Evolutionary conservation across 1,140 invertebrate genomes (phyloP).

Genomic region (Panagrolaimus sp.): DNA sequence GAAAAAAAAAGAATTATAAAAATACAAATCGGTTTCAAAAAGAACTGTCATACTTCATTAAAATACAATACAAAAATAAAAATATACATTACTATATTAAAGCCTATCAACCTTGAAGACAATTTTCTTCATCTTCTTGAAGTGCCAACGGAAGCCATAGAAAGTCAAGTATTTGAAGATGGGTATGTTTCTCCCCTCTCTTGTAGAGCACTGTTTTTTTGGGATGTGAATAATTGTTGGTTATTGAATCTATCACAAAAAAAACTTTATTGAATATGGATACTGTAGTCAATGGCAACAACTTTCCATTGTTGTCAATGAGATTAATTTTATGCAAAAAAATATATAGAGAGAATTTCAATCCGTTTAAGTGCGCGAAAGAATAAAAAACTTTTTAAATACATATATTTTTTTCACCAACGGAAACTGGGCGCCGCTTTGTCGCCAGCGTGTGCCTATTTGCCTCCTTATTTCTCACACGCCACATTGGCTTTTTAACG

Average conservation of each 20-base stretch:
- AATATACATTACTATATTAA: not conserved
- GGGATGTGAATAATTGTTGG: too few relatives aligned
- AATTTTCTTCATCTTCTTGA: not conserved
- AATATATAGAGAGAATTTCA: not conserved
- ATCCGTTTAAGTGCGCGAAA: slow-evolving; percentile 16
- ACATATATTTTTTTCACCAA: not conserved
- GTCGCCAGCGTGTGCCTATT: slow-evolving; percentile 6
- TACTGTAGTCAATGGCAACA: slow-evolving; percentile 15
- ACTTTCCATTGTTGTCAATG: slow-evolving; percentile 2
- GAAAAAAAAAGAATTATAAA: not conserved
- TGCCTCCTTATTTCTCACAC: not conserved
- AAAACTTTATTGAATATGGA: not conserved
- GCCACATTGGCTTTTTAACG: not conserved
- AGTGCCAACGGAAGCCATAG: not conserved
- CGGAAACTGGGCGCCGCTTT: slow-evolving; percentile 14
- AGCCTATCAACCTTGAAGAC: not conserved
- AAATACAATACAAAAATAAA: not conserved
- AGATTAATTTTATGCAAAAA: not conserved
- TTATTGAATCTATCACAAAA: not conserved
- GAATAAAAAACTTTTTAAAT: not conserved
- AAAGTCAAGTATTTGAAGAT: not conserved
- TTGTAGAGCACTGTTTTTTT: not conserved
- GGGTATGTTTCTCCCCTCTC: not conserved
- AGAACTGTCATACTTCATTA: not conserved
- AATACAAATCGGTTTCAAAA: not conserved